Percentiles rank a stretch among this genome's conserved stretches.
Evolutionary conservation across 2,113 vertebrate species (phyloP).

Genomic region (Petromus typicus): DNA sequence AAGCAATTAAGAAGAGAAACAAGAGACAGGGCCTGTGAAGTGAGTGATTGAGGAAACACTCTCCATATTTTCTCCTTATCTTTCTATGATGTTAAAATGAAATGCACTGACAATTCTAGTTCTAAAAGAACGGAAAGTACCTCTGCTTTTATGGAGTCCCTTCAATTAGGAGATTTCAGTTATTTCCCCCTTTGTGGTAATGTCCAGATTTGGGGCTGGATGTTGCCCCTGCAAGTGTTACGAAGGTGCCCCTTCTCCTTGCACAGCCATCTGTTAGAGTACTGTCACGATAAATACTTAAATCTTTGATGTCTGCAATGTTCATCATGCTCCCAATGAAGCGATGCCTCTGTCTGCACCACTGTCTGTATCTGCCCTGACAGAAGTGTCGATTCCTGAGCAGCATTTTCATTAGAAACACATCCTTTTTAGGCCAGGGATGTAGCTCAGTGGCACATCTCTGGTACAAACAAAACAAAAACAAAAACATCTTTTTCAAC

Average conservation of each 20-base stretch:
- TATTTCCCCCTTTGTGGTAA: background rate
- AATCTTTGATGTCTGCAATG: background rate
- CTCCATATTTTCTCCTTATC: constrained; percentile 1
- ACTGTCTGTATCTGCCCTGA: background rate
- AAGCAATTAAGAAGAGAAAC: constrained; percentile 66
- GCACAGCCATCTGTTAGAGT: constrained; percentile 25
- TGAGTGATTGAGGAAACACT: background rate
- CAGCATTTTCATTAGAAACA: background rate
- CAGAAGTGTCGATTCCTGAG: background rate
- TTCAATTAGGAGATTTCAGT: background rate
- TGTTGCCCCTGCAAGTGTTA: background rate
- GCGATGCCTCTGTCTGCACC: background rate
- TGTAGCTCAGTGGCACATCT: too few relatives aligned
- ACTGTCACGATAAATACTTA: background rate
- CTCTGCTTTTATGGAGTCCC: background rate
- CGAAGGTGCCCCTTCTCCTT: background rate
- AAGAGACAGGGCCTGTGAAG: constrained; percentile 40
- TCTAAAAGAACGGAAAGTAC: background rate
- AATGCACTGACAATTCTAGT: constrained; percentile 23
- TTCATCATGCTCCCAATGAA: too few relatives aligned
- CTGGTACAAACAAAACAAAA: too few relatives aligned
- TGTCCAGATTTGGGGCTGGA: background rate
- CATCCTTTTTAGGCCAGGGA: background rate
- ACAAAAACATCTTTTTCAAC: background rate
- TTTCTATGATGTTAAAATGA: constrained; percentile 33